Conservation (phyloP, 2,113 vertebrate genomes). For the Chloebia gouldiae region DNA sequence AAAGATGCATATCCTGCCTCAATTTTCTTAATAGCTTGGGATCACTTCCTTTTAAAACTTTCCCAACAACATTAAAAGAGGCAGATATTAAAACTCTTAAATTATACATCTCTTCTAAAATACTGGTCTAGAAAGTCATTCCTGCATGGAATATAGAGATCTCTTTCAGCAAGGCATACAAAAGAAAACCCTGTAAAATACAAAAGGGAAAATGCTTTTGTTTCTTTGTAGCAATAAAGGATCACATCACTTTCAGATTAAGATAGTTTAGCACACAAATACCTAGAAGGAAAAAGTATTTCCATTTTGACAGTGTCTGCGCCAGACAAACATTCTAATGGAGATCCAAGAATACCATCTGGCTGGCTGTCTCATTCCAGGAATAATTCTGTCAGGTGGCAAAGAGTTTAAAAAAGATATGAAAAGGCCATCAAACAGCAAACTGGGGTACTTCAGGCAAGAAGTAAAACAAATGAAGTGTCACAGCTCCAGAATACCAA, state of each 20-base stretch:
- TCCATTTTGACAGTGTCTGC: background rate
- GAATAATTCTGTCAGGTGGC: background rate
- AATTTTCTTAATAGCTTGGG: background rate
- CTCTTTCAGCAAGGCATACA: background rate
- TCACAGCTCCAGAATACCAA: background rate
- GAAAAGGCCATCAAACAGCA: background rate
- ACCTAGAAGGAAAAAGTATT: background rate
- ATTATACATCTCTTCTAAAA: background rate
- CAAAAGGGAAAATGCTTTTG: background rate
- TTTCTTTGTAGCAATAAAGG: background rate
- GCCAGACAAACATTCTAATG: background rate
- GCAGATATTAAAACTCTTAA: background rate
- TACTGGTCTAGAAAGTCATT: background rate
- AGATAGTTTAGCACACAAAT: background rate
- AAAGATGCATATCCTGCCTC: fast-evolving
- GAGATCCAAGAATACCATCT: constrained; percentile 25
- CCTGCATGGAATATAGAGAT: background rate
- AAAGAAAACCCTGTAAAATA: background rate
- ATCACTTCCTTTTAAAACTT: background rate
- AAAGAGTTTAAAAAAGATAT: background rate
- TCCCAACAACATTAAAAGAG: background rate
- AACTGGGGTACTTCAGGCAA: background rate
- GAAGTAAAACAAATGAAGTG: background rate
- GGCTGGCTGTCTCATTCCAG: background rate
- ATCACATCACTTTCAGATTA: background rate